Percentiles rank a stretch among this genome's conserved stretches.
Evolutionary conservation across 2,797 vertebrate genomes (phyloP).

Genomic region (Acipenser oxyrinchus): DNA sequence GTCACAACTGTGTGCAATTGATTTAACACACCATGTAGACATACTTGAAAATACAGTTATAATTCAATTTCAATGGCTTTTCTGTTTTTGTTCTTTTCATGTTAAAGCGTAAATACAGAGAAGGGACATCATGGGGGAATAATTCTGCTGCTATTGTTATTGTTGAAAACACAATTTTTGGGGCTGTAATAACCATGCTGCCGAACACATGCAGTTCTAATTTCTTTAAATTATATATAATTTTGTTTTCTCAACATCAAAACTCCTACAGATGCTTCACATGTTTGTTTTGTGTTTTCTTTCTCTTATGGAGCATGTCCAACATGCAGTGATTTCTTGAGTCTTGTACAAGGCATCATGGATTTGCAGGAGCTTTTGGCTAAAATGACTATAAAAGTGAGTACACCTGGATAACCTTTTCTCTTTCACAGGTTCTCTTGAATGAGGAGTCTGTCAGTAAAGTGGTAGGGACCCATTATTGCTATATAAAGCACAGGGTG

Average conservation of each 20-base stretch:
- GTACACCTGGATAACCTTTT: slow-evolving; percentile 29
- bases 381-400: slow-evolving; percentile 94
- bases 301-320: slow-evolving; percentile 83
- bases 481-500: neutral
- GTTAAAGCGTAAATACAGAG: no score
- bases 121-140: neutral
- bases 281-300: slow-evolving; percentile 23
- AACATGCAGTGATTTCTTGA: slow-evolving; percentile 94
- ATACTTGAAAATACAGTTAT: no score
- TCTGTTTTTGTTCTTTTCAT: no score
- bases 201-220: neutral
- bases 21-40: no score
- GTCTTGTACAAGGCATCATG: slow-evolving; percentile 96
- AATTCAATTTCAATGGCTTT: no score
- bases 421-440: slow-evolving; percentile 17
- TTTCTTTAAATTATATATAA: neutral
- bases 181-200: neutral
- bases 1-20: no score
- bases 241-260: neutral
- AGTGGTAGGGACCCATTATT: neutral
- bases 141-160: neutral
- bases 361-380: slow-evolving; percentile 92
- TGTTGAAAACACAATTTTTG: neutral
- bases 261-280: neutral
- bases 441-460: slow-evolving; percentile 4